Evolutionary conservation across 2,113 vertebrate genomes (phyloP).

Genomic region (Pristiophorus japonicus): DNA sequence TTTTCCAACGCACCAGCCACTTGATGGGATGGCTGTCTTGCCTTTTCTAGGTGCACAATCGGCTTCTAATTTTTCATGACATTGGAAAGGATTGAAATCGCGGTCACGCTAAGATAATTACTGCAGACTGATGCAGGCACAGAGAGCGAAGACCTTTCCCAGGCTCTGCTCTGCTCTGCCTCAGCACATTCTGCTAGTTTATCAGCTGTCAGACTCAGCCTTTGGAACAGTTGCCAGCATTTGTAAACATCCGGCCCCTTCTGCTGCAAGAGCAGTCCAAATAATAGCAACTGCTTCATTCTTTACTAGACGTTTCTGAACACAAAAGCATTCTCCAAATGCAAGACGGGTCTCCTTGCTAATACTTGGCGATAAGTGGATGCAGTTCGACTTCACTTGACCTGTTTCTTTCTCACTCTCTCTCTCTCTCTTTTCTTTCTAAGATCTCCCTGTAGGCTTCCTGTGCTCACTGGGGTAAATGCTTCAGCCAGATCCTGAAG

Average conservation of each 20-base stretch:
- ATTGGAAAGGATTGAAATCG: constrained; percentile 11
- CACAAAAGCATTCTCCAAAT: constrained; percentile 28
- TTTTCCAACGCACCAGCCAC: not conserved
- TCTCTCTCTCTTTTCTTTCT: constrained; percentile 1
- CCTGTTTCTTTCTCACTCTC: not conserved
- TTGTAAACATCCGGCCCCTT: constrained; percentile 50
- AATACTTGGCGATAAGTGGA: constrained; percentile 11
- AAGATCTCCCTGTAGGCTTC: constrained; percentile 8
- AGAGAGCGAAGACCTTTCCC: constrained; percentile 50
- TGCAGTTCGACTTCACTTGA: constrained; percentile 24
- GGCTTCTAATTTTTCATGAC: constrained; percentile 28
- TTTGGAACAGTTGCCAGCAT: constrained; percentile 49
- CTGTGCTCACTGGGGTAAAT: constrained; percentile 30
- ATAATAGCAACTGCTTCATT: constrained; percentile 34
- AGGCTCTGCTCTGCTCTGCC: constrained; percentile 49
- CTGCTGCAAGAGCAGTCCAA: constrained; percentile 24
- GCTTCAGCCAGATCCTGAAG: constrained; percentile 36
- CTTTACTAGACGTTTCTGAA: constrained; percentile 28
- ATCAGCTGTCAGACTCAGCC: constrained; percentile 47
- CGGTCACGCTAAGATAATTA: constrained; percentile 35
- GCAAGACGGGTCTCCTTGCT: constrained; percentile 15
- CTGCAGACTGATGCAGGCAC: constrained; percentile 39
- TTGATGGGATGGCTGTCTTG: constrained; percentile 2
- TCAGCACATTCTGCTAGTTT: constrained; percentile 43
- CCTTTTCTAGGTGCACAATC: constrained; percentile 1